Evolutionary conservation across 2,888 invertebrate species (phyloP).

Genomic region (Parasteatoda lunata): DNA sequence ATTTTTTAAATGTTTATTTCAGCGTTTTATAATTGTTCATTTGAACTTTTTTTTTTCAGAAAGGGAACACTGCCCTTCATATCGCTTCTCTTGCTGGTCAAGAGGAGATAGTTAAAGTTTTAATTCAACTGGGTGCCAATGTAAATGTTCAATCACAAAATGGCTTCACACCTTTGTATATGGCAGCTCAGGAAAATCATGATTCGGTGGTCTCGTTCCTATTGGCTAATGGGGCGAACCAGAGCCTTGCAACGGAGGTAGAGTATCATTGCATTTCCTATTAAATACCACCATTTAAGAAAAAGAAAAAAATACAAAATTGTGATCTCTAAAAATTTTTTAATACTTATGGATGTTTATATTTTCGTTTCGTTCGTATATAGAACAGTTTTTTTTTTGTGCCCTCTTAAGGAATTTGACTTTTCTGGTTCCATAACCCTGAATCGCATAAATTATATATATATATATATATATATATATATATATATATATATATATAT

Average conservation of each 20-base stretch:
- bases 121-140: constrained; percentile 94
- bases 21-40: not conserved
- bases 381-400: no score
- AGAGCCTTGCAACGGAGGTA: constrained; percentile 96
- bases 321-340: no score
- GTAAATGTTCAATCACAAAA: constrained; percentile 99
- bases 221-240: constrained; percentile 95
- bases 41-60: constrained; percentile 76
- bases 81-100: constrained; percentile 99
- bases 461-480: no score
- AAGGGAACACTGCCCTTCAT: constrained; percentile 98
- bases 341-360: no score
- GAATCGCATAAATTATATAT: no score
- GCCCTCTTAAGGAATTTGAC: no score
- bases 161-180: constrained; percentile 99
- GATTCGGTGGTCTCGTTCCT: constrained; percentile 95
- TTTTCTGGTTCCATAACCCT: no score
- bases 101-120: constrained; percentile 93
- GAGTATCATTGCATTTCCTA: not conserved
- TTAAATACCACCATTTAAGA: no score
- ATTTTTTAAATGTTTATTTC: not conserved
- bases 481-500: no score
- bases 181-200: constrained; percentile 99
- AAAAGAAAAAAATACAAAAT: no score
- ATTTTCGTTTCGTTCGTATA: no score